phyloP scores from a whole-genome alignment of 2,113 vertebrate genomes.

The Gnathonemus longibarbis region DNA sequence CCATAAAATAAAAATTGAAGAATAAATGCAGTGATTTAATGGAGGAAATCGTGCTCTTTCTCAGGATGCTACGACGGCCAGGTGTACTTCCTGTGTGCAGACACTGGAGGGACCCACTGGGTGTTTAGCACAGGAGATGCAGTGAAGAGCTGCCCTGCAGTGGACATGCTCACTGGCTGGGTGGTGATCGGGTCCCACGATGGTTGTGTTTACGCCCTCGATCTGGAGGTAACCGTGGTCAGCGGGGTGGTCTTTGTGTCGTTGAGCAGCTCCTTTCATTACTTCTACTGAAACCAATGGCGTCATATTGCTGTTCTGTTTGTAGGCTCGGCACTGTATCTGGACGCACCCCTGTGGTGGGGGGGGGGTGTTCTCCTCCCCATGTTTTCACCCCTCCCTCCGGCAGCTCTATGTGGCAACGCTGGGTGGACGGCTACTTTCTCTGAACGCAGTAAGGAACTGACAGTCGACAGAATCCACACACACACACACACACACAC shows the following conservation, averaged over 20 bases:
- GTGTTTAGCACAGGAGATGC: conserved; percentile 70
- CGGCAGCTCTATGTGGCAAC: conserved; percentile 76
- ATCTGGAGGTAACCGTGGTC: conserved; percentile 69
- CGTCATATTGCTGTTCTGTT: conserved; percentile 12
- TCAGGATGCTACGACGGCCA: conserved; percentile 83
- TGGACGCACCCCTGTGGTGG: conserved; percentile 75
- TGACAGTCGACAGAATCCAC: background rate
- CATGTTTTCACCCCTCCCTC: conserved; percentile 58
- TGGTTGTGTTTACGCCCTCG: conserved; percentile 75
- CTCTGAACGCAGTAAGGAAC: conserved; percentile 70
- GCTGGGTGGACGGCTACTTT: conserved; percentile 70
- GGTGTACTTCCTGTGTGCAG: conserved; percentile 71
- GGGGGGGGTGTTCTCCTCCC: conserved; percentile 85
- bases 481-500: background rate
- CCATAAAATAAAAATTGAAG: background rate
- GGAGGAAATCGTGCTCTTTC: background rate
- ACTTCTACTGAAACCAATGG: background rate
- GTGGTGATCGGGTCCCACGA: conserved; percentile 85
- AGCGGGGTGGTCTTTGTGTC: background rate
- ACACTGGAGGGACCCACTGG: conserved; percentile 72
- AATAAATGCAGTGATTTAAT: background rate
- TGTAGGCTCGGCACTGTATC: conserved; percentile 63
- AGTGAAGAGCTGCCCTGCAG: conserved; percentile 77
- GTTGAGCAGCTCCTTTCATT: background rate
- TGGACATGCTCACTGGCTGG: conserved; percentile 71